Evolutionary conservation across 1,140 invertebrate species (phyloP), one percentile per base, ranked within the genome.

Genomic region (Eufriesea mexicana): DNA sequence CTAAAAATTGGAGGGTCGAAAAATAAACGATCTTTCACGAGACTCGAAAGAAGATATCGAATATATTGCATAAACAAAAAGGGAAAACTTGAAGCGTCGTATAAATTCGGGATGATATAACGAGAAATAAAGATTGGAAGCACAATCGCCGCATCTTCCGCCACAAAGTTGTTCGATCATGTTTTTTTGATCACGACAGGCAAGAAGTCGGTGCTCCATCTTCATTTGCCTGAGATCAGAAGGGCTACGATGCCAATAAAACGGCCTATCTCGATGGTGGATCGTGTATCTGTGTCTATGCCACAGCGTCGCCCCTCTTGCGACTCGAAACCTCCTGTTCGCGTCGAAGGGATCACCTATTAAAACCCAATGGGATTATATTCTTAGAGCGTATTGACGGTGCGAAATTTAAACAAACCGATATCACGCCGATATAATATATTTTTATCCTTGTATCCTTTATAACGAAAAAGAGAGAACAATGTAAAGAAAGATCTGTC

Each of bases 221-320:
- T 94, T 94, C 92, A 94, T 94, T 94, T 94, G 88, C 89, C 83
- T 85, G 88, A 87, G 89, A 88, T 88, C 85, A 84, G 84, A 75
- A 90, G 86, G 89, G 92, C 92, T 89, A 88, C 88, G 92, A 91
- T 91, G 90, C 90, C 92, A 93, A 94, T 94, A 94, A 94, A 94
- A 87, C 79, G 73, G 59, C 79, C 87, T 90, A 91, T 91, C 90
- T 91, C 89, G 77, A 79, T 84, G 72, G 84, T 79, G 78, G 84
- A 84, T 86, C 77, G 84, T 70, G 80, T 86, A 84, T 83, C 84
- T 83, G 79, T 76, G 74, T 84, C 72, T 72, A 83, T 64, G 79
- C 84, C 79, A 28, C 81, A 86, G 76, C 87, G 76, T 71, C 79
- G 74, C 82, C 83, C 86, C 61, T 75, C 42, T 49, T 62, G 72